Conservation (phyloP, 2,888 invertebrate species). For the Caenorhabditis macrosperma region DNA sequence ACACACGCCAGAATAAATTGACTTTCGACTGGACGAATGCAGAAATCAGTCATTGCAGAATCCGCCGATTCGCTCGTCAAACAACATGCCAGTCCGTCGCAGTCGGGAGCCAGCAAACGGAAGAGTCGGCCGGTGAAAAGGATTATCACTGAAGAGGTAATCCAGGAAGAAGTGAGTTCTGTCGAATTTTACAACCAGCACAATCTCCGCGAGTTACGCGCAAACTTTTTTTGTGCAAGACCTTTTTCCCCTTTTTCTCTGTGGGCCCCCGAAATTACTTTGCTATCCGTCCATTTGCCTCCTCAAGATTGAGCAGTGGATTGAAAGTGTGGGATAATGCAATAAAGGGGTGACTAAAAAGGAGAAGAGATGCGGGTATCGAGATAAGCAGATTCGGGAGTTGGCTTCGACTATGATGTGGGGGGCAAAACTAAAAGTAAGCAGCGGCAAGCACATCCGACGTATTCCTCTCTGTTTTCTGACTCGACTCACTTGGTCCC, state of each 20-base stretch:
- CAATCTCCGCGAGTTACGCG: neutral
- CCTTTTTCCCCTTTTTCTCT: too few species aligned
- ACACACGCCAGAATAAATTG: constrained; percentile 31
- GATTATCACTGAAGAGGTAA: constrained; percentile 57
- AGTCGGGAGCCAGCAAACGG: constrained; percentile 57
- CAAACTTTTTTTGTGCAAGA: too few species aligned
- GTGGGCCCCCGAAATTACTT: constrained; percentile 29
- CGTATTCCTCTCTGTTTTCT: constrained; percentile 9
- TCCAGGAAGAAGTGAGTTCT: constrained; percentile 33
- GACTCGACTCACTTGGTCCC: neutral
- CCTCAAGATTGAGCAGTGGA: constrained; percentile 55
- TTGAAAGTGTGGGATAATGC: constrained; percentile 58
- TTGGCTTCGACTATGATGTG: constrained; percentile 46
- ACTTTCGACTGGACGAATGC: constrained; percentile 6
- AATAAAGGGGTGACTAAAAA: constrained; percentile 59
- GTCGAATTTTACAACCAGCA: neutral
- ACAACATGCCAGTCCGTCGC: constrained; percentile 53
- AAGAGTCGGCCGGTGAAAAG: constrained; percentile 62
- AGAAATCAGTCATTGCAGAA: constrained; percentile 26
- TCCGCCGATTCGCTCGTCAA: constrained; percentile 33
- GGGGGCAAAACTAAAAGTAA: constrained; percentile 34
- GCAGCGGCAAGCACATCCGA: constrained; percentile 2
- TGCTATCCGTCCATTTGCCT: constrained; percentile 42
- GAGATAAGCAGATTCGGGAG: constrained; percentile 57
- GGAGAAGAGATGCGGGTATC: constrained; percentile 53